Evolutionary conservation across 2,888 invertebrate genomes (phyloP).

Genomic region (Papilio gigon): DNA sequence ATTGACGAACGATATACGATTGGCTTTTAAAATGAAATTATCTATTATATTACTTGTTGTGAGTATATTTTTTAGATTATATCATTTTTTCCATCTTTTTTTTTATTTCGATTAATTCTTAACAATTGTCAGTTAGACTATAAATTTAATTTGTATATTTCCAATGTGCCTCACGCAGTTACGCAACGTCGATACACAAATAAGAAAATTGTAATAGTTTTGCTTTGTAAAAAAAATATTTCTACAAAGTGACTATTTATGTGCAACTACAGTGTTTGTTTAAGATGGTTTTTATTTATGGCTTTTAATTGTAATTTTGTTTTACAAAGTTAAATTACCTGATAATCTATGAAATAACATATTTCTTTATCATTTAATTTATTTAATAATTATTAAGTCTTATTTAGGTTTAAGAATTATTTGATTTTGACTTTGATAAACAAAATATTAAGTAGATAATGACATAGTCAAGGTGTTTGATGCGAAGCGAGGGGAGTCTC

Average conservation of each 20-base stretch:
- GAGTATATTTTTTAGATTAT: conserved; percentile 53
- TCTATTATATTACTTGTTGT: conserved; percentile 69
- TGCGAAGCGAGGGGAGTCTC: too few relatives aligned
- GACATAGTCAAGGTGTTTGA: too few relatives aligned
- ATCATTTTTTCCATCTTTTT: background rate
- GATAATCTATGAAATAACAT: too few relatives aligned
- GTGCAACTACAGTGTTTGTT: background rate
- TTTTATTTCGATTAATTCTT: background rate
- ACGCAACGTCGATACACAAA: too few relatives aligned
- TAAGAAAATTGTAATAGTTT: too few relatives aligned
- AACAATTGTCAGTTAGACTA: too few relatives aligned
- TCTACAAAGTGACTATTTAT: background rate
- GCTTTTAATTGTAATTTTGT: background rate
- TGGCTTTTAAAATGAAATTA: conserved; percentile 67
- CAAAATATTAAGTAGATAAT: too few relatives aligned
- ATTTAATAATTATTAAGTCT: too few relatives aligned
- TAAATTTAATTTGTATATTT: conserved; percentile 36
- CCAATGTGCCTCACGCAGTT: too few relatives aligned
- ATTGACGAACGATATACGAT: conserved; percentile 74
- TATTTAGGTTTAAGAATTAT: too few relatives aligned
- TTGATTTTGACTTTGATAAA: too few relatives aligned
- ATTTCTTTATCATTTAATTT: too few relatives aligned
- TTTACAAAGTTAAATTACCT: background rate
- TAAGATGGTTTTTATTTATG: background rate
- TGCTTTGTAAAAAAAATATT: background rate